phyloP scores from a whole-genome alignment of 1,140 invertebrate species.

The Grapholita molesta region DNA sequence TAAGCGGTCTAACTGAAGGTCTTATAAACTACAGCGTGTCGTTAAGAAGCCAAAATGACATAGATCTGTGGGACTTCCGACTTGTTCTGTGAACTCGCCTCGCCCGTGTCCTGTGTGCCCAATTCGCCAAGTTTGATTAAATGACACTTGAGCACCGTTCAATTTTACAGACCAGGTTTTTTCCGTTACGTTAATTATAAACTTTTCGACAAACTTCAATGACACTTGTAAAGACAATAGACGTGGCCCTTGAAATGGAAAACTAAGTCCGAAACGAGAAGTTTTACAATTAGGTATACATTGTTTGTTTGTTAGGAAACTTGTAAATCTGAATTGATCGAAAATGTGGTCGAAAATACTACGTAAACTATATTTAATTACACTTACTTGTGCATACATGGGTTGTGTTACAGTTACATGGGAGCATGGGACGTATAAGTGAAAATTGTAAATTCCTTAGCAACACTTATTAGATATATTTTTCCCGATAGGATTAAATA shows the following conservation, averaged over 20 bases:
- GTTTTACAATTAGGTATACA: slow-evolving; percentile 25
- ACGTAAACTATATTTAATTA: too few relatives aligned
- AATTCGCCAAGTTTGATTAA: slow-evolving; percentile 41
- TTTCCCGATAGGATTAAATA: too few relatives aligned
- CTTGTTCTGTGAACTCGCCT: background rate
- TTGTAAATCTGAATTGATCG: too few relatives aligned
- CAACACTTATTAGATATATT: too few relatives aligned
- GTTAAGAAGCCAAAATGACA: background rate
- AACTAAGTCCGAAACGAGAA: slow-evolving; percentile 30
- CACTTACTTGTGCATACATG: too few relatives aligned
- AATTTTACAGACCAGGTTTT: slow-evolving; percentile 42
- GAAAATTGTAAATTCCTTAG: too few relatives aligned
- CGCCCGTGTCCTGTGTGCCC: background rate
- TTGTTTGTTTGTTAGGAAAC: slow-evolving; percentile 20
- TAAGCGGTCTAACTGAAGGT: background rate
- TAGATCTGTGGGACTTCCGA: background rate
- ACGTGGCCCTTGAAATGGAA: slow-evolving; percentile 36
- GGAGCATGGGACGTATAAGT: too few relatives aligned
- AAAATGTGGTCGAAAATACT: too few relatives aligned
- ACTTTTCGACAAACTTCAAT: slow-evolving; percentile 40
- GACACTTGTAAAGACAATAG: slow-evolving; percentile 46
- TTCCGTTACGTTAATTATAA: slow-evolving; percentile 62
- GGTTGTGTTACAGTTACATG: too few relatives aligned
- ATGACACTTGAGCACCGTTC: slow-evolving; percentile 34
- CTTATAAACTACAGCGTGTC: background rate